Conservation (phyloP, 1,140 invertebrate genomes). For the Calephelis virginiensis region DNA sequence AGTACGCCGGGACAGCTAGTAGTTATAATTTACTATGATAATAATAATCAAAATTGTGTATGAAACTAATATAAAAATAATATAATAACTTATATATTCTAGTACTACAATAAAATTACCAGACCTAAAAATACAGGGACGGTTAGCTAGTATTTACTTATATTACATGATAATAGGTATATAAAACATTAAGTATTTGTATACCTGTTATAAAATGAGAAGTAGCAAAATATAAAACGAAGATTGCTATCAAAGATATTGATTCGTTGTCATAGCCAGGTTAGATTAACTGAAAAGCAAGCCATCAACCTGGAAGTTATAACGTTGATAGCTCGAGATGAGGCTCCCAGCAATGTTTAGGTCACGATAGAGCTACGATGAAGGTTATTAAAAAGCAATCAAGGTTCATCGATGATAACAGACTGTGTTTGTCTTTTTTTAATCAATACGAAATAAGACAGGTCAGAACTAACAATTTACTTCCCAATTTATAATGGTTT, state of each 20-base stretch:
- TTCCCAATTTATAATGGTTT: constrained; percentile 1
- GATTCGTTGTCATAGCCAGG: constrained; percentile 5
- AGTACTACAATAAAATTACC: too few species aligned
- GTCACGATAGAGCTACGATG: background rate
- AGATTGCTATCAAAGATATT: background rate
- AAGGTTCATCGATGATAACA: background rate
- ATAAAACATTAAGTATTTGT: background rate
- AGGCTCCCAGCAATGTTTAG: background rate
- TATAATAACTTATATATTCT: too few species aligned
- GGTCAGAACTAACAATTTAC: background rate
- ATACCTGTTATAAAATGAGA: background rate
- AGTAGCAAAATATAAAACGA: background rate
- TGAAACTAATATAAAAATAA: too few species aligned
- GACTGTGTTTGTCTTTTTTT: background rate
- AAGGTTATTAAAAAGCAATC: constrained; percentile 14
- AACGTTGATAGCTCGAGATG: constrained; percentile 9
- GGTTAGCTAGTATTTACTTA: too few species aligned
- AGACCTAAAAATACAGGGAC: too few species aligned
- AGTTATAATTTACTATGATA: too few species aligned
- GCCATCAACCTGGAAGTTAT: constrained; percentile 1
- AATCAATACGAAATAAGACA: background rate
- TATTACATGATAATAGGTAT: background rate
- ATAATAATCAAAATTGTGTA: too few species aligned
- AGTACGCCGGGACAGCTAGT: too few species aligned
- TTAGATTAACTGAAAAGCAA: constrained; percentile 13